These are phyloP conservation scores for Phalacrocorax aristotelis DNA, from an alignment of 2,113 vertebrate genomes.

Conservation along the genomic window DNA sequence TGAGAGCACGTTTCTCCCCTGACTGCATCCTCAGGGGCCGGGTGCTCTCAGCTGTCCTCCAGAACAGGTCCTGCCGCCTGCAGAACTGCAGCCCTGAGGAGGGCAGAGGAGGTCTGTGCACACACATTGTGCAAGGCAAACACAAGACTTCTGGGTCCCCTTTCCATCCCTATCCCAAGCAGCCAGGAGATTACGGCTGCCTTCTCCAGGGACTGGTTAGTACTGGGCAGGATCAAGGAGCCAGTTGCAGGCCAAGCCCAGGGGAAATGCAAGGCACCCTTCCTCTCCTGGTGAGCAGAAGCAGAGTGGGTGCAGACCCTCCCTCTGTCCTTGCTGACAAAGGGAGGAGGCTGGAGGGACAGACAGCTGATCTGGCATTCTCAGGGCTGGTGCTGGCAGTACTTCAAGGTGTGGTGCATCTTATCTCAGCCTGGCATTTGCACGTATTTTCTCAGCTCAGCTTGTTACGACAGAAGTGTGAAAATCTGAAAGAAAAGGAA, in stretches of 20 bases:
- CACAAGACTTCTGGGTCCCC: accelerated
- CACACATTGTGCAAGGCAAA: neutral
- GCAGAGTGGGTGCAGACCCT: neutral
- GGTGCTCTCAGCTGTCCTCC: neutral
- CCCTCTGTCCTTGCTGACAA: neutral
- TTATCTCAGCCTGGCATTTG: conserved; percentile 53
- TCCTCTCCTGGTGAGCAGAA: neutral
- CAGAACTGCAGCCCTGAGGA: neutral
- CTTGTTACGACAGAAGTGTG: conserved; percentile 57
- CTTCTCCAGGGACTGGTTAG: neutral
- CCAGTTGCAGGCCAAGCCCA: accelerated
- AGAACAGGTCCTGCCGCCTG: neutral
- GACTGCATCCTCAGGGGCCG: neutral
- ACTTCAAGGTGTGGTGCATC: conserved; percentile 26
- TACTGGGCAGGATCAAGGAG: neutral
- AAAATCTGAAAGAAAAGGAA: conserved; percentile 58
- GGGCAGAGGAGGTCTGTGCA: neutral
- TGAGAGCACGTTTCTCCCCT: neutral
- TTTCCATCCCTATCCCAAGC: neutral
- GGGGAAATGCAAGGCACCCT: neutral
- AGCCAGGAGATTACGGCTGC: neutral
- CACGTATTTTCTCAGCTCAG: conserved; percentile 56
- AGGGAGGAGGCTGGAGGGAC: neutral
- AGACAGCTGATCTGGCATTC: neutral
- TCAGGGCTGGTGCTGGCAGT: conserved; percentile 22